phyloP scores from a whole-genome alignment of 2,797 vertebrate species.

The Myotis findleyi region DNA sequence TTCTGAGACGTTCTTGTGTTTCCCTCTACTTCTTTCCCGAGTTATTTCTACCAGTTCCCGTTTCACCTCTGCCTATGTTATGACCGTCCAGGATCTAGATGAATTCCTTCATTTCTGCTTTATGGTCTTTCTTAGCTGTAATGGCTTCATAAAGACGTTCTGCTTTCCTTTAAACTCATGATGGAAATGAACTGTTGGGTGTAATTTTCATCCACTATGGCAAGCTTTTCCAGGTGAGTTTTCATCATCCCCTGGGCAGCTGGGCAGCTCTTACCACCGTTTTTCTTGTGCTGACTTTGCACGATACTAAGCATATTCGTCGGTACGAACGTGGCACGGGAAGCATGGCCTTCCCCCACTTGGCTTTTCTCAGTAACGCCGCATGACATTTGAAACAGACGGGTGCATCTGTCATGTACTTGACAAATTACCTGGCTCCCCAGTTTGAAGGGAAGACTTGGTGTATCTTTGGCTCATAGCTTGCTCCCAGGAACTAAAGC shows the following conservation, averaged over 20 bases:
- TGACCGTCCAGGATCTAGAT: background rate
- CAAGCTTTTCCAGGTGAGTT: background rate
- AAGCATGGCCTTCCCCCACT: background rate
- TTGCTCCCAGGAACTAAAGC: background rate
- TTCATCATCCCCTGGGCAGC: background rate
- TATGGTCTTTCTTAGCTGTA: background rate
- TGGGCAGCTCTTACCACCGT: background rate
- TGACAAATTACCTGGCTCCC: background rate
- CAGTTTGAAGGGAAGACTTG: background rate
- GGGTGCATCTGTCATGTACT: background rate
- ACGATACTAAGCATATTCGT: background rate
- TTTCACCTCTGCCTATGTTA: background rate
- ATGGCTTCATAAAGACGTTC: background rate
- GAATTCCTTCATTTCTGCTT: background rate
- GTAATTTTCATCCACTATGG: background rate
- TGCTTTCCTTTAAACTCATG: background rate
- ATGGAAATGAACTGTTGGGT: background rate
- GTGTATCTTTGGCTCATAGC: background rate
- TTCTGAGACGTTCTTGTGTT: background rate
- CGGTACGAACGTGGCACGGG: accelerated
- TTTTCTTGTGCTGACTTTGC: background rate
- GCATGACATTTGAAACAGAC: background rate
- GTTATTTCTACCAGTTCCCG: background rate
- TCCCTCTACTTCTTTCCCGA: background rate
- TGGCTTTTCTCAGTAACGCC: background rate